Percentiles rank a stretch among this genome's conserved stretches.
Evolutionary conservation across 2,797 vertebrate genomes (phyloP).

Genomic region (Myripristis jacobus): DNA sequence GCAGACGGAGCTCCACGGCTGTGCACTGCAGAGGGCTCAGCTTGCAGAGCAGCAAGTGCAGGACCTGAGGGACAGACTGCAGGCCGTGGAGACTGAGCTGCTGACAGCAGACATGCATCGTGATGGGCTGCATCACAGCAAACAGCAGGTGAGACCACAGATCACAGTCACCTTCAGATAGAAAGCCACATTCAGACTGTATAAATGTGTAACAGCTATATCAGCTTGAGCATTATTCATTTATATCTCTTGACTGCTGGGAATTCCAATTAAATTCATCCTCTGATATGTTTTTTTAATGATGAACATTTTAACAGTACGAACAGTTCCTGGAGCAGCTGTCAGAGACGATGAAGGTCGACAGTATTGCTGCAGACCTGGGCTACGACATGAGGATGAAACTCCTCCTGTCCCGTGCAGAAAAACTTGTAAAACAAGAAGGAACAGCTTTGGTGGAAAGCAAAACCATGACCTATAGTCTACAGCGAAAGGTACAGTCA

Average conservation of each 20-base stretch:
- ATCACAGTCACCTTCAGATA: too few relatives aligned
- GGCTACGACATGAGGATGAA: slow-evolving; percentile 91
- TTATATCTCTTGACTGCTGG: neutral
- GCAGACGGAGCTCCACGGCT: slow-evolving; percentile 80
- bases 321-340: slow-evolving; percentile 90
- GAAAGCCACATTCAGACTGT: neutral
- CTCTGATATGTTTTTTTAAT: too few relatives aligned
- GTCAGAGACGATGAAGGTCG: slow-evolving; percentile 88
- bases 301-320: slow-evolving; percentile 78
- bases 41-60: slow-evolving; percentile 85
- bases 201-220: neutral
- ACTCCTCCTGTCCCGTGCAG: slow-evolving; percentile 84
- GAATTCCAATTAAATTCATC: too few relatives aligned
- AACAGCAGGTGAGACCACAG: slow-evolving; percentile 84
- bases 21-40: slow-evolving; percentile 81
- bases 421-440: slow-evolving; percentile 90
- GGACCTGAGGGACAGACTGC: slow-evolving; percentile 82
- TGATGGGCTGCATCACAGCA: slow-evolving; percentile 84
- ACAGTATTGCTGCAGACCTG: slow-evolving; percentile 85
- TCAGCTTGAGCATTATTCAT: neutral
- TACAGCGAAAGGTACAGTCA: slow-evolving; percentile 90
- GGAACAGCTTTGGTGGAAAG: slow-evolving; percentile 86
- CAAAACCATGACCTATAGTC: slow-evolving; percentile 85
- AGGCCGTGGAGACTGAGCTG: slow-evolving; percentile 85
- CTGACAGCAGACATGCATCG: slow-evolving; percentile 80